Conservation (phyloP, 2,888 invertebrate species). For the Seira musarum region DNA sequence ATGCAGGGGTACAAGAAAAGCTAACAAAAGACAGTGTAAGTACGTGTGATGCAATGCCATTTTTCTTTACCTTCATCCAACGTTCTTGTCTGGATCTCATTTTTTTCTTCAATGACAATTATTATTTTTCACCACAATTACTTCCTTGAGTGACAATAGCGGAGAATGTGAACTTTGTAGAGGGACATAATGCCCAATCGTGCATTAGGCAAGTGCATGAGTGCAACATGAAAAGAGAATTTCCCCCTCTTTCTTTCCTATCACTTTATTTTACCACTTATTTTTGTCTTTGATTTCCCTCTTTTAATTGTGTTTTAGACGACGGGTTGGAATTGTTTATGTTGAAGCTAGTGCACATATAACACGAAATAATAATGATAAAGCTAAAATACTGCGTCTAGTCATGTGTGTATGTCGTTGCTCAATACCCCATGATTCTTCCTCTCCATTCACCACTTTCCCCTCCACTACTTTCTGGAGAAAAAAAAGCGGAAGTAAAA, state of each 20-base stretch:
- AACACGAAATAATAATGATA: not conserved
- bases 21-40: too few relatives aligned
- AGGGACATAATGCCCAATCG: not conserved
- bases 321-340: not conserved
- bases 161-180: too few relatives aligned
- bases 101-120: too few relatives aligned
- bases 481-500: not conserved
- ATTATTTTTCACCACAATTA: too few relatives aligned
- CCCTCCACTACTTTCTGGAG: not conserved
- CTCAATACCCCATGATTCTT: constrained; percentile 53
- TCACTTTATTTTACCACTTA: not conserved
- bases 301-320: constrained; percentile 34
- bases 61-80: too few relatives aligned
- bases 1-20: too few relatives aligned
- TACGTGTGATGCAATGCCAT: not conserved
- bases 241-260: constrained; percentile 6
- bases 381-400: not conserved
- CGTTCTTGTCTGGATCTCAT: too few relatives aligned
- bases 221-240: not conserved
- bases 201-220: not conserved
- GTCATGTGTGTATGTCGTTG: constrained; percentile 15
- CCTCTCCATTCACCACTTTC: constrained; percentile 36
- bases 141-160: too few relatives aligned
- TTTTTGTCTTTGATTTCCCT: constrained; percentile 37
- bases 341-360: not conserved